Evolutionary conservation across 1,140 invertebrate species (phyloP).

Genomic region (Bactericera cockerelli): DNA sequence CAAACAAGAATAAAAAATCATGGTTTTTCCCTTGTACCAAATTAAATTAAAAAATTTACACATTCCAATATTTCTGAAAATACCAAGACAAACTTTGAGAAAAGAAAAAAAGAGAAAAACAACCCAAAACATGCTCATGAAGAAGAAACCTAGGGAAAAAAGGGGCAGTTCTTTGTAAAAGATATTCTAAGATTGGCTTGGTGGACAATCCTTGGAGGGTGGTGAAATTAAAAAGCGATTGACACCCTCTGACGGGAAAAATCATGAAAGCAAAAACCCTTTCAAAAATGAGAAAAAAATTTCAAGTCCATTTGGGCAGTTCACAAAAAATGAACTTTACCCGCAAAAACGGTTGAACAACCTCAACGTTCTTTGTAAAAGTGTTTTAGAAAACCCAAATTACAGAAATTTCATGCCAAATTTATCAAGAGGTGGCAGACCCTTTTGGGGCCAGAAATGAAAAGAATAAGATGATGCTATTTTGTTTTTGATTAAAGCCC

Average conservation of each 20-base stretch:
- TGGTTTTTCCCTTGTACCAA: too few species aligned
- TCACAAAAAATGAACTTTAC: neutral
- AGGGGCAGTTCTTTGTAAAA: too few species aligned
- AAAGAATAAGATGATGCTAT: too few species aligned
- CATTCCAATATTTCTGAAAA: too few species aligned
- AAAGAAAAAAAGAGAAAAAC: too few species aligned
- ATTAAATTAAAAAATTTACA: too few species aligned
- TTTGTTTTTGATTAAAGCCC: too few species aligned
- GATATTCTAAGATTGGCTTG: too few species aligned
- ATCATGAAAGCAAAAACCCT: constrained; percentile 3
- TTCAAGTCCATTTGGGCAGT: neutral
- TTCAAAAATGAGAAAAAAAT: neutral
- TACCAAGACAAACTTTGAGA: neutral
- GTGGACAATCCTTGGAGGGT: neutral
- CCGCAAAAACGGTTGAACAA: neutral
- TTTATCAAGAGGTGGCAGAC: neutral
- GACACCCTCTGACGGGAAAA: neutral
- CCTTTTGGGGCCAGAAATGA: too few species aligned
- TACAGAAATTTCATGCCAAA: neutral
- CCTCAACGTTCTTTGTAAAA: neutral
- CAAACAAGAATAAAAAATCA: too few species aligned
- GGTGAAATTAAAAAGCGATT: neutral
- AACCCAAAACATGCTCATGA: too few species aligned
- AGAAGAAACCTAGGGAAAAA: too few species aligned
- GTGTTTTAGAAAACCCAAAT: neutral